phyloP scores from a whole-genome alignment of 1,140 invertebrate genomes.

The Chlorops oryzae region DNA sequence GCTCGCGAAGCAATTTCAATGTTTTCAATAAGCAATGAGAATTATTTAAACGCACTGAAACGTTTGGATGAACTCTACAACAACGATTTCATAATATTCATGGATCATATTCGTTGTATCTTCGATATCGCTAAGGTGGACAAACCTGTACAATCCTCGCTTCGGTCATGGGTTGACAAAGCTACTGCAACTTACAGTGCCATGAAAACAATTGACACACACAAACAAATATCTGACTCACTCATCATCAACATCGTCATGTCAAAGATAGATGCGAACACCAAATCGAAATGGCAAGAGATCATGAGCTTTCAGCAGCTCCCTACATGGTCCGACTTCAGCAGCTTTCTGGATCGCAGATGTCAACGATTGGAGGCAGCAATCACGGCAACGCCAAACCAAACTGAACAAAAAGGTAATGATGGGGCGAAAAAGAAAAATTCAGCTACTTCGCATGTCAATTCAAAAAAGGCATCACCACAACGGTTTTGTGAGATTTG shows the following conservation, averaged over 20 bases:
- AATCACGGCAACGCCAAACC: too few species aligned
- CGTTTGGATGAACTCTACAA: background rate
- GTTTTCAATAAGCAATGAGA: background rate
- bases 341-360: background rate
- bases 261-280: background rate
- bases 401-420: too few species aligned
- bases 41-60: background rate
- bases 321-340: background rate
- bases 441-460: too few species aligned
- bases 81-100: background rate
- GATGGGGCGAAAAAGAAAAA: too few species aligned
- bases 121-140: background rate
- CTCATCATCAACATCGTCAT: background rate
- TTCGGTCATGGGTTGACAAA: background rate
- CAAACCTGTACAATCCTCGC: too few species aligned
- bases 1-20: background rate
- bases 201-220: background rate
- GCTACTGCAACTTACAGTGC: background rate
- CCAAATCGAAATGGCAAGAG: background rate
- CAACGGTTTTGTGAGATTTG: too few species aligned
- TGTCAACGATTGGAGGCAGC: conserved; percentile 17
- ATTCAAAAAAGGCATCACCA: too few species aligned
- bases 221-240: background rate
- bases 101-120: background rate
- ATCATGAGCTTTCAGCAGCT: background rate